phyloP scores from a whole-genome alignment of 2,797 vertebrate species.

The Brachyalestes nurse region DNA sequence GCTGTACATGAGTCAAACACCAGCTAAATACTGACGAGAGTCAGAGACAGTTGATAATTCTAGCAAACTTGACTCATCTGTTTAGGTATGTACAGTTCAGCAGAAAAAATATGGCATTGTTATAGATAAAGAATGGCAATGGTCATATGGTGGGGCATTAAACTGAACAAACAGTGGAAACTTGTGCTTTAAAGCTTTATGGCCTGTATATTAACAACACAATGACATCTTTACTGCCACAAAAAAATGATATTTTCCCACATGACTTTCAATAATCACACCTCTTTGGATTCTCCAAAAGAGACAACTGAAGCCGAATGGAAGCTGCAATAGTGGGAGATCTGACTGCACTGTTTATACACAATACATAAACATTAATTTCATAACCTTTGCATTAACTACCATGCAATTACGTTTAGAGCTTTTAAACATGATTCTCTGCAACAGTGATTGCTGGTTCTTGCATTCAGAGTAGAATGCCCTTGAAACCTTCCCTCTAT shows the following conservation, averaged over 20 bases:
- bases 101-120: no score
- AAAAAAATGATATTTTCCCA: slow-evolving; percentile 32
- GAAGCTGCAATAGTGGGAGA: background rate
- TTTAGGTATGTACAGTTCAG: no score
- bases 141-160: background rate
- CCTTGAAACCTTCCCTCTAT: no score
- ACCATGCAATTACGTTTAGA: background rate
- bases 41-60: no score
- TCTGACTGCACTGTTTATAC: background rate
- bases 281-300: background rate
- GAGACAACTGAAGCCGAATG: background rate
- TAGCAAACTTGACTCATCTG: no score
- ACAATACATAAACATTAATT: background rate
- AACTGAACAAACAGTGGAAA: background rate
- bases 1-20: no score
- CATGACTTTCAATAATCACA: background rate
- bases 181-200: background rate
- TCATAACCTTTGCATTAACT: background rate
- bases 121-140: background rate
- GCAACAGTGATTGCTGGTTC: background rate
- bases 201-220: slow-evolving; percentile 10
- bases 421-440: background rate
- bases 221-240: background rate
- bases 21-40: no score
- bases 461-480: background rate